Conservation (phyloP, 2,797 vertebrate species). For the Sarcoramphus papa region DNA sequence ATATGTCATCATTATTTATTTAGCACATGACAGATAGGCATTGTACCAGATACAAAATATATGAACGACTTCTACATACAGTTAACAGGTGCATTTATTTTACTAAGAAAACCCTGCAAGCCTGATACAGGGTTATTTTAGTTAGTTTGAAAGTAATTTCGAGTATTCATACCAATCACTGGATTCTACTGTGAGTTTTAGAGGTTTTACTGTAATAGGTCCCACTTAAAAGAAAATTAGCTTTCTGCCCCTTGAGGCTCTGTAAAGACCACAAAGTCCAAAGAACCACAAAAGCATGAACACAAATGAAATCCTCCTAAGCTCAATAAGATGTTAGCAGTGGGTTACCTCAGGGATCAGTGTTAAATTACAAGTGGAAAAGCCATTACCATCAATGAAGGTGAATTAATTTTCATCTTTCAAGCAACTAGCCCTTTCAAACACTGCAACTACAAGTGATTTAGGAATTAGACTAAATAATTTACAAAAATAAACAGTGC, state of each 20-base stretch:
- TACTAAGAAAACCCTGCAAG: background rate
- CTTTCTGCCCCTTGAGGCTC: background rate
- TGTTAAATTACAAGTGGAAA: slow-evolving; percentile 14
- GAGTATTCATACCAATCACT: background rate
- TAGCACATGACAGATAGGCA: background rate
- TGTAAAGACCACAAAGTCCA: background rate
- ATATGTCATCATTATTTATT: background rate
- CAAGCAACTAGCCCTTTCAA: background rate
- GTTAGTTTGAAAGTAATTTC: background rate
- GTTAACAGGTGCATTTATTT: background rate
- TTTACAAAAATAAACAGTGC: background rate
- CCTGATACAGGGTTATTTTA: background rate
- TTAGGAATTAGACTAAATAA: background rate
- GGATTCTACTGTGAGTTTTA: background rate
- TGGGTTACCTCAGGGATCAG: background rate
- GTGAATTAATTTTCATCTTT: slow-evolving; percentile 16
- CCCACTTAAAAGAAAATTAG: slow-evolving; percentile 9
- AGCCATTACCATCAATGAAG: background rate
- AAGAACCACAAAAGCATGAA: background rate
- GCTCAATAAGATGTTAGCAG: background rate
- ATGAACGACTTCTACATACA: background rate
- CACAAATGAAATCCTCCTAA: background rate
- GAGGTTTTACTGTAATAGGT: background rate
- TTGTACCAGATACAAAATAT: background rate
- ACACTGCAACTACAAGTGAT: background rate